These are phyloP conservation scores for Laspeyria flexula DNA, from an alignment of 2,888 invertebrate genomes.

Conservation along the genomic window DNA sequence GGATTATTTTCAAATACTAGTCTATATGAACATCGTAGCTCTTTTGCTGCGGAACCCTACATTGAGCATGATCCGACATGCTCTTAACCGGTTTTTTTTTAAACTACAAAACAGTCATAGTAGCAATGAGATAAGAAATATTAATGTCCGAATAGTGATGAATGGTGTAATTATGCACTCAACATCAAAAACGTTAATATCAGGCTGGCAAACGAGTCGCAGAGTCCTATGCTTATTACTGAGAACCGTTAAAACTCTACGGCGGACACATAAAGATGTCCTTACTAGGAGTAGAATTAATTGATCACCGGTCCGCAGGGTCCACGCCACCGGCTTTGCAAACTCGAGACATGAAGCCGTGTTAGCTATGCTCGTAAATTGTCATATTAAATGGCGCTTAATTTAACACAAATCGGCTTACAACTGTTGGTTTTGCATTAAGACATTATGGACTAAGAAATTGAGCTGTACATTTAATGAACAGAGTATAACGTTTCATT, in stretches of 20 bases:
- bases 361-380: constrained; percentile 68
- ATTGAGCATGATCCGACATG: no score
- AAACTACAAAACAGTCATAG: no score
- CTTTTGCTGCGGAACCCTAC: no score
- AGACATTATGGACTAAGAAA: constrained; percentile 60
- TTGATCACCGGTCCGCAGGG: constrained; percentile 56
- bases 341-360: constrained; percentile 41
- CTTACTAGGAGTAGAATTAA: constrained; percentile 65
- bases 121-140: no score
- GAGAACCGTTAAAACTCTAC: constrained; percentile 61
- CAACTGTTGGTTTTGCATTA: constrained; percentile 59
- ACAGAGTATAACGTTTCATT: constrained; percentile 46
- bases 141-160: no score
- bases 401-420: constrained; percentile 68
- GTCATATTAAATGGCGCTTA: constrained; percentile 70
- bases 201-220: constrained; percentile 8
- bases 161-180: not conserved
- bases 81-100: no score
- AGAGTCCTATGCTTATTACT: constrained; percentile 45
- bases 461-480: constrained; percentile 53
- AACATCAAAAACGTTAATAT: constrained; percentile 19
- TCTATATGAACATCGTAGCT: no score
- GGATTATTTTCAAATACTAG: no score
- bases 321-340: constrained; percentile 46
- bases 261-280: constrained; percentile 67